phyloP scores from a whole-genome alignment of 2,113 vertebrate genomes.

The Sander lucioperca region DNA sequence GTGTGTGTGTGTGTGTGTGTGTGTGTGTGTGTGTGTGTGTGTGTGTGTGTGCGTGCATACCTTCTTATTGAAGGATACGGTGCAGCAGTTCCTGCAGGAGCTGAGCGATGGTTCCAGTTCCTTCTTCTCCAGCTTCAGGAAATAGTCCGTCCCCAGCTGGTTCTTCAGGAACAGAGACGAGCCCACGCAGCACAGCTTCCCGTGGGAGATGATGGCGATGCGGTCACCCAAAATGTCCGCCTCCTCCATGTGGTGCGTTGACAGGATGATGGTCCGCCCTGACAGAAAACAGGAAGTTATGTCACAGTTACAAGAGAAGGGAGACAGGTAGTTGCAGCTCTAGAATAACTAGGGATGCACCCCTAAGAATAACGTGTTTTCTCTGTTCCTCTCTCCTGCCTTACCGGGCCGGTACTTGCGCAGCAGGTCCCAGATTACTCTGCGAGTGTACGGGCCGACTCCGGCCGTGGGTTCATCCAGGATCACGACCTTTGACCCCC shows the following conservation, averaged over 20 bases:
- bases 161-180: slow-evolving; percentile 97
- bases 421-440: slow-evolving; percentile 97
- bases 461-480: slow-evolving; percentile 98
- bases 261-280: slow-evolving; percentile 98
- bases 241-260: slow-evolving; percentile 99
- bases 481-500: slow-evolving; percentile 99
- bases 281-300: not conserved
- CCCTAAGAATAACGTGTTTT: no score
- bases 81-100: slow-evolving; percentile 95
- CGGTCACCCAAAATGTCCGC: slow-evolving; percentile 96
- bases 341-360: no score
- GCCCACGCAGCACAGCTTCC: slow-evolving; percentile 96
- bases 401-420: slow-evolving; percentile 94
- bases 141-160: slow-evolving; percentile 96
- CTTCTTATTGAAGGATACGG: slow-evolving; percentile 93
- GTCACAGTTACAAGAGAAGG: no score
- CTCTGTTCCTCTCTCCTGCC: no score
- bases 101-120: slow-evolving; percentile 92
- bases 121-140: slow-evolving; percentile 96
- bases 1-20: no score
- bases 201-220: slow-evolving; percentile 98
- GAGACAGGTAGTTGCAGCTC: no score
- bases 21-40: no score
- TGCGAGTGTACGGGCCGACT: slow-evolving; percentile 95
- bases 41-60: slow-evolving; percentile 47